Conservation (phyloP, 2,888 invertebrate species). For the Drosophila peninsularis region DNA sequence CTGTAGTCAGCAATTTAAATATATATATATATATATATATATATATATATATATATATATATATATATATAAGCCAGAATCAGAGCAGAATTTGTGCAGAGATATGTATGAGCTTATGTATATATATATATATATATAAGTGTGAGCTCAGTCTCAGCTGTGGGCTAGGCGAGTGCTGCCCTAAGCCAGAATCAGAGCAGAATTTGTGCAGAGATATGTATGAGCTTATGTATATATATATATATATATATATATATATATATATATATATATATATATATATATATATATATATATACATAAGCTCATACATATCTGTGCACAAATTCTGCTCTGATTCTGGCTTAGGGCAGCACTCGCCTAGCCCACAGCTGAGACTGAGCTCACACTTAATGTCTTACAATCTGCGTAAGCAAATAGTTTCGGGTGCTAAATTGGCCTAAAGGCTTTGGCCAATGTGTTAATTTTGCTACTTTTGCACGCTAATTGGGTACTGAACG, state of each 20-base stretch:
- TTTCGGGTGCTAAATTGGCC: slow-evolving; percentile 44
- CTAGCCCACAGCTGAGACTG: neutral
- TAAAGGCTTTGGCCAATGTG: slow-evolving; percentile 33
- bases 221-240: neutral
- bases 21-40: too few relatives aligned
- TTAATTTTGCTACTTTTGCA: slow-evolving; percentile 16
- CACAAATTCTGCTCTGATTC: neutral
- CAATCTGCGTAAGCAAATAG: slow-evolving; percentile 3
- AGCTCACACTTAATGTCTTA: neutral
- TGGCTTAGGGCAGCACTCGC: neutral
- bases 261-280: neutral
- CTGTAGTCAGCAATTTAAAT: too few relatives aligned
- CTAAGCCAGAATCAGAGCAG: neutral
- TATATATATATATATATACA: neutral
- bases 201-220: neutral
- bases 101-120: neutral
- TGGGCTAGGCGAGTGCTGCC: too few relatives aligned
- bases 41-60: too few relatives aligned
- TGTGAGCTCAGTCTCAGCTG: too few relatives aligned
- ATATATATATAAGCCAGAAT: neutral
- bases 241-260: neutral
- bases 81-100: neutral
- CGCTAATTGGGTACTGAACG: slow-evolving; percentile 33
- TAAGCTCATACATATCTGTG: neutral
- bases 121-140: neutral